Base-by-base conservation (phyloP, 1,140 invertebrate species). In the Aphaenogaster floridana region DNA sequence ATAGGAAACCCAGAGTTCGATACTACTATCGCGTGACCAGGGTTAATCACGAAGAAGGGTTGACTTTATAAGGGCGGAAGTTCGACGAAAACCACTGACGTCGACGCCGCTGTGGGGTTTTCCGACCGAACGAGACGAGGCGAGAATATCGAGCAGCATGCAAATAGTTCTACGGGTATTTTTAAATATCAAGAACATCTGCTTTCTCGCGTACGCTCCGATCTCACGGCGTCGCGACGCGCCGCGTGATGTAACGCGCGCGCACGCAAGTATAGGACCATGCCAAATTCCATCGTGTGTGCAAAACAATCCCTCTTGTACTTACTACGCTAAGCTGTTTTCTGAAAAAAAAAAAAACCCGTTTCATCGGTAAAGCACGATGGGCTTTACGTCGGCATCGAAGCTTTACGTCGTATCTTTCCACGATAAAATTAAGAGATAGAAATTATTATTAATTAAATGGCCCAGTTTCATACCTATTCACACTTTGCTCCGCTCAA, bases 111-210 rank as follows among this genome's bases (percentile, higher is more conserved):
- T 92, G 90, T 91, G 90, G 92, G 88, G 88, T 92, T 92, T 92
- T 84, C 92, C 92, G 45, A 79, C 61, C 42, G 61, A 79, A 17
- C 66, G 79, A 87, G 54, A 15, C 80, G 88, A 87, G 68, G 83
- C 89, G 71, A 83, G 81, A 90, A 90, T 90, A 91, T 76, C 88
- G 61, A 69, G 64, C 76, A 86, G 66, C 83, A 86, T 86, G 84
- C 66, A 89, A 92, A 92, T 92, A 92, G 90, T 88, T 59, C 48
- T 17, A 52, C 69, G 83, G 78, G 59, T 92, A 92, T 92, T 92
- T 92, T 91, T 91, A 92, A 88, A 89, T 90, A 90, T 89, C 86
- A 89, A 89, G 92, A 89, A 91, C 85, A 91, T 92, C 86, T 90
- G 91, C 72, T 81, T 39, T 86, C 39, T 59, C 57, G 28, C 72